phyloP scores from a whole-genome alignment of 2,888 invertebrate species.

The Antheraea assamensis region DNA sequence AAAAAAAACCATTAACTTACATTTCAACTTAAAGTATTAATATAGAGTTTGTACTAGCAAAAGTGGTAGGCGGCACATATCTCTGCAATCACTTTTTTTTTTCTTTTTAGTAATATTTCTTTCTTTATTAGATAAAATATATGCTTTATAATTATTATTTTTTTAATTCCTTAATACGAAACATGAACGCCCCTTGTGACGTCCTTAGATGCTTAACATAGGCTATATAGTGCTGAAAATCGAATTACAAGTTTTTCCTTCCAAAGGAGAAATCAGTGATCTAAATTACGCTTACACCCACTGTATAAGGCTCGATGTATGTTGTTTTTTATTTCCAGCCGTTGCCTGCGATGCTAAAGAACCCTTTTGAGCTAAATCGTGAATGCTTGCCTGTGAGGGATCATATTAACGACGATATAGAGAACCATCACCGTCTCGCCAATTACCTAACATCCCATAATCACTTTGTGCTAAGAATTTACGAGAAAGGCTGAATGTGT shows the following conservation, averaged over 20 bases:
- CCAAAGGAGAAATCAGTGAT: conserved; percentile 53
- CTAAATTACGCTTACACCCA: conserved; percentile 64
- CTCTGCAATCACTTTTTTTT: conserved; percentile 43
- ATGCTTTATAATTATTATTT: conserved; percentile 28
- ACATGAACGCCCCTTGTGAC: conserved; percentile 47
- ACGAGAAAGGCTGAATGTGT: conserved; percentile 48
- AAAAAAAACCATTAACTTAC: conserved; percentile 34
- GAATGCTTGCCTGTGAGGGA: conserved; percentile 83
- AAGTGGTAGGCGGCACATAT: conserved; percentile 49
- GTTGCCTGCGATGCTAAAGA: conserved; percentile 82
- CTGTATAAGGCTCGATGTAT: conserved; percentile 81
- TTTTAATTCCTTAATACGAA: conserved; percentile 15
- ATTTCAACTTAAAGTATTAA: conserved; percentile 21
- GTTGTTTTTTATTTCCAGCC: conserved; percentile 83
- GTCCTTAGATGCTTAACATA: conserved; percentile 73
- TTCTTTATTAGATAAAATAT: conserved; percentile 37
- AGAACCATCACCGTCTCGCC: conserved; percentile 78
- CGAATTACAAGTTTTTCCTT: conserved; percentile 61
- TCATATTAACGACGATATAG: conserved; percentile 81
- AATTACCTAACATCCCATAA: conserved; percentile 75
- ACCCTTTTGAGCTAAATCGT: conserved; percentile 82
- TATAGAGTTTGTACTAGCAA: conserved; percentile 28
- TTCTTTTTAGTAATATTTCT: conserved; percentile 30
- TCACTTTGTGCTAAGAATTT: conserved; percentile 77
- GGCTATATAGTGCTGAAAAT: conserved; percentile 52